Conservation (phyloP, 2,113 vertebrate genomes). For the Ancistrus triradiatus region DNA sequence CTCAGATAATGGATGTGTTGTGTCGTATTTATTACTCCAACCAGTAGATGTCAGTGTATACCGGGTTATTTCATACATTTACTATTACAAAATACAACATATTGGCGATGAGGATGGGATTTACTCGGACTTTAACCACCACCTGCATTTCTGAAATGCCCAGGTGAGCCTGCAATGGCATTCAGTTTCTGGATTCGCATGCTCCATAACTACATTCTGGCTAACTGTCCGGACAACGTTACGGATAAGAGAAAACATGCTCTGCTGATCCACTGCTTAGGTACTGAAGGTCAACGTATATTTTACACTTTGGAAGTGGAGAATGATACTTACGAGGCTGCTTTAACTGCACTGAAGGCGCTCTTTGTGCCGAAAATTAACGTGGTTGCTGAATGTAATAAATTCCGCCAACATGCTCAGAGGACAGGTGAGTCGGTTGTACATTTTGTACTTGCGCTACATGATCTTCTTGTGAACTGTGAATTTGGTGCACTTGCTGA, state of each 20-base stretch:
- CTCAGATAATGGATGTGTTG: too few relatives aligned
- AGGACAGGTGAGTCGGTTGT: not conserved
- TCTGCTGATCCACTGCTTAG: too few relatives aligned
- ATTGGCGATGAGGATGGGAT: not conserved
- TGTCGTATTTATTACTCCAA: too few relatives aligned
- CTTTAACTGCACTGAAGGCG: not conserved
- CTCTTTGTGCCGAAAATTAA: too few relatives aligned
- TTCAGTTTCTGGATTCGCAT: too few relatives aligned
- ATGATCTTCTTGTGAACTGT: too few relatives aligned
- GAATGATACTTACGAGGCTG: not conserved
- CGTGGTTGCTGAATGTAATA: conserved; percentile 19
- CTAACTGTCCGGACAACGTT: not conserved
- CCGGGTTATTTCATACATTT: not conserved
- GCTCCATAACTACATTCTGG: conserved; percentile 4
- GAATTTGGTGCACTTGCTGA: too few relatives aligned
- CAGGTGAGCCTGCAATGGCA: too few relatives aligned
- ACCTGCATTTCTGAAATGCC: not conserved
- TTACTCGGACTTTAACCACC: not conserved
- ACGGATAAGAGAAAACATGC: too few relatives aligned
- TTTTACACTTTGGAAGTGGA: too few relatives aligned
- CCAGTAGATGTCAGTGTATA: too few relatives aligned
- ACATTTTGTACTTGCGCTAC: conserved; percentile 9
- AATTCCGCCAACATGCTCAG: not conserved
- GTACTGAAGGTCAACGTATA: too few relatives aligned
- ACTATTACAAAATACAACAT: not conserved